A percentile compares a stretch with the other conserved stretches of the same genome.
Conservation (phyloP, 2,113 vertebrate species). For the Tautogolabrus adspersus region DNA sequence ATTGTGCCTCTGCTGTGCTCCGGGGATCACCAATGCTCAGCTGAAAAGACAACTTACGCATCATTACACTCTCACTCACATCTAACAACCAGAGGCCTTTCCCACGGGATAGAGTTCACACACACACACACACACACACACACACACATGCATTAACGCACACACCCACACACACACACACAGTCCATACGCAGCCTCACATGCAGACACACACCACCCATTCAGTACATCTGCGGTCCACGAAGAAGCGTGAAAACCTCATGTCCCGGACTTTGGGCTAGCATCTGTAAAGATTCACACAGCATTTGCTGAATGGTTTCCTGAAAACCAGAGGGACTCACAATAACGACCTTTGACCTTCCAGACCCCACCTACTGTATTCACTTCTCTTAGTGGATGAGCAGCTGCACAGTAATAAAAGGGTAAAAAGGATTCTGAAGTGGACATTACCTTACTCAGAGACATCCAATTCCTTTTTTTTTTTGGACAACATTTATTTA, state of each 20-base stretch:
- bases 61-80: constrained; percentile 63
- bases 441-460: constrained; percentile 13
- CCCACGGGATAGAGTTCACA: constrained; percentile 69
- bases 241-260: constrained; percentile 1
- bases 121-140: constrained; percentile 14
- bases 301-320: constrained; percentile 27
- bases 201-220: constrained; percentile 27
- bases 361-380: constrained; percentile 4
- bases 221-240: constrained; percentile 53
- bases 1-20: constrained; percentile 9
- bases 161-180: constrained; percentile 22
- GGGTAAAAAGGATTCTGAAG: background rate
- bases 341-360: constrained; percentile 60
- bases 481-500: constrained; percentile 5
- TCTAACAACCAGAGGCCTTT: constrained; percentile 67
- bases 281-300: constrained; percentile 59
- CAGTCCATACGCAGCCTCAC: constrained; percentile 1
- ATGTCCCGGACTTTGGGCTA: background rate
- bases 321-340: constrained; percentile 22
- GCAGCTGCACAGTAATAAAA: constrained; percentile 37
- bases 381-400: constrained; percentile 24
- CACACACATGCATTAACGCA: too few species aligned
- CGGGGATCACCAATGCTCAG: constrained; percentile 42
- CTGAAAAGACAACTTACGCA: constrained; percentile 67
- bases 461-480: constrained; percentile 1